These are phyloP conservation scores for Gallinago media DNA, from an alignment of 2,113 vertebrate species.

Conservation along the genomic window DNA sequence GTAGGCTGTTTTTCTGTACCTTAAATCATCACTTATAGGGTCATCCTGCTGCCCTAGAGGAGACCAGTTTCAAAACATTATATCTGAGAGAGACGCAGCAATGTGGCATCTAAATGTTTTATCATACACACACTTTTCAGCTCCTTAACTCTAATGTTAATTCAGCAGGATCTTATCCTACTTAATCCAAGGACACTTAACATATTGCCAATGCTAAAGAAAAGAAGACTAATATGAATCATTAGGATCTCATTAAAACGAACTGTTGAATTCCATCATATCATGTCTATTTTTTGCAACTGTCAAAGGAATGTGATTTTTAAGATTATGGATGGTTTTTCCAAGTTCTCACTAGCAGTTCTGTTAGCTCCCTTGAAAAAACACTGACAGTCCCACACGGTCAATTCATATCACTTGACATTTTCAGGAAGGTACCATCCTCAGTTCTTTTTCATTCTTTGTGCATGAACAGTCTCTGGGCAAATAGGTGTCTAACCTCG, in stretches of 20 bases:
- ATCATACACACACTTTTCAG: not conserved
- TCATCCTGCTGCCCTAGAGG: not conserved
- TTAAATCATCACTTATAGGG: not conserved
- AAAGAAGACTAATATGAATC: not conserved
- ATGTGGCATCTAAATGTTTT: not conserved
- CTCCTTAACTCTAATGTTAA: not conserved
- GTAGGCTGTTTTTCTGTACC: not conserved
- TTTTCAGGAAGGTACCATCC: not conserved
- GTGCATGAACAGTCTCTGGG: not conserved
- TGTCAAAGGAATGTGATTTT: not conserved
- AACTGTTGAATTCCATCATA: not conserved
- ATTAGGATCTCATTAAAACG: not conserved
- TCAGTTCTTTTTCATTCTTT: not conserved
- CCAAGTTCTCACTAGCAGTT: not conserved
- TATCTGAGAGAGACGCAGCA: not conserved
- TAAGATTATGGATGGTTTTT: not conserved
- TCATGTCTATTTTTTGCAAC: not conserved
- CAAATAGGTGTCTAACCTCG: not conserved
- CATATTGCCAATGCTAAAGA: not conserved
- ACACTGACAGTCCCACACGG: no score
- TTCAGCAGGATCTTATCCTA: not conserved
- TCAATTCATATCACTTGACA: not conserved
- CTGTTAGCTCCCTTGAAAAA: not conserved
- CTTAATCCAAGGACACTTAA: fast-evolving
- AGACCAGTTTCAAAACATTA: not conserved